Evolutionary conservation across 2,888 invertebrate genomes (phyloP).

Genomic region (Dynastes hyllus): DNA sequence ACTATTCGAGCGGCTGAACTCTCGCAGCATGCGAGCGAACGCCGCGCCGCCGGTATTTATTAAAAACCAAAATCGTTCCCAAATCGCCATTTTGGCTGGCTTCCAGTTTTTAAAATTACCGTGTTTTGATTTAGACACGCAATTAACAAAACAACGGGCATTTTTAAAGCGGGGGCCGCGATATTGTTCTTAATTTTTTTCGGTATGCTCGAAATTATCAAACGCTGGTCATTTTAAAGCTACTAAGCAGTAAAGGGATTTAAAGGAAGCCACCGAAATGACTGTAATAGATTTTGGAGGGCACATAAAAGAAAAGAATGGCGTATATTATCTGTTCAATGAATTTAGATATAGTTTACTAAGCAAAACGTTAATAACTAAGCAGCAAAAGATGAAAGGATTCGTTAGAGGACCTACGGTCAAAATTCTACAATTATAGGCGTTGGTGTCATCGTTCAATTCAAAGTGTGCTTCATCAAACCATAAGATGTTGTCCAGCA

Average conservation of each 20-base stretch:
- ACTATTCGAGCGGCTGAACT: constrained; percentile 42
- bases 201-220: constrained; percentile 5
- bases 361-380: too few species aligned
- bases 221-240: neutral
- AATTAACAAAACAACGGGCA: constrained; percentile 47
- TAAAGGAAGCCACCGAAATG: neutral
- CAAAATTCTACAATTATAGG: too few species aligned
- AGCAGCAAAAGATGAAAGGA: too few species aligned
- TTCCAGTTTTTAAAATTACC: constrained; percentile 46
- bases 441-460: too few species aligned
- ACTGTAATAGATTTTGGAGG: neutral
- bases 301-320: too few species aligned
- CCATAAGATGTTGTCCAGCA: too few species aligned
- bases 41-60: constrained; percentile 9
- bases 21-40: constrained; percentile 31
- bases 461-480: too few species aligned
- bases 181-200: neutral
- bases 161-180: constrained; percentile 30
- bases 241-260: neutral
- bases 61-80: constrained; percentile 50
- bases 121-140: constrained; percentile 50
- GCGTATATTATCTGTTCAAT: too few species aligned
- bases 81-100: constrained; percentile 27
- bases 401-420: too few species aligned
- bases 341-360: too few species aligned